Base-by-base conservation (phyloP, 2,797 vertebrate genomes). In the Helicolenus hilgendorfi region DNA sequence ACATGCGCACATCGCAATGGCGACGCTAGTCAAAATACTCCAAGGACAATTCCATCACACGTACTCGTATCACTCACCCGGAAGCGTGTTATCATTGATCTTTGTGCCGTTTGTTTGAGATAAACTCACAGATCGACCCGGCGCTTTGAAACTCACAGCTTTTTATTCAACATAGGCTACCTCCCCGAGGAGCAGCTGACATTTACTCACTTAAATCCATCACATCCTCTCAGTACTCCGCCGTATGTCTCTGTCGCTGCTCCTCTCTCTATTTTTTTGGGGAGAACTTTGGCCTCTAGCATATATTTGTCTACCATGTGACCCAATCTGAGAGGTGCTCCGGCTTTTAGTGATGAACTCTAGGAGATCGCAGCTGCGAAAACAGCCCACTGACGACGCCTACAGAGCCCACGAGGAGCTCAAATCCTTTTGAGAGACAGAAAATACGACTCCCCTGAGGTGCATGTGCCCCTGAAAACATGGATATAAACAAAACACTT, bases 141-240 rank as follows among this genome's bases (percentile, higher is more conserved):
- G 74, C 41, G 80, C 74, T 86, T 78, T 75, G 75, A 92, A 89
- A 90, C 64, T 91, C 58, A 36, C 58, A 82, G 60, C 69, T 29
- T 14, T 82, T 87, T 83, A 84, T 86, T 74, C 68, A 73, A 36
- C 27, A 38, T 14, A 36, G 24, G 35, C 64, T 38, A 38, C 53
- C 55, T 93, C 89, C 87, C 89, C 11, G 63, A 89, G 91, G 89
- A 89, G 89, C 63, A 36, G 33, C 77, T 94, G 90, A 96, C 93
- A 94, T 94, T 94, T 92, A 86, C 82, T 87, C 87, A 75, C 82
- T 84, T 73, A 75, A 83, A 92, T 79, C 72, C 68, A 76, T 89
- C 79, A 72, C 78, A 71, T 77, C 53, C 75, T 79, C 74, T 67
- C 79, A 59, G 76, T 38, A 10, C n/a, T 76, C 22, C 18, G 29